Evolutionary conservation across 1,140 invertebrate genomes (phyloP), one percentile per base, ranked within the genome.

Genomic region (Panulirus ornatus): DNA sequence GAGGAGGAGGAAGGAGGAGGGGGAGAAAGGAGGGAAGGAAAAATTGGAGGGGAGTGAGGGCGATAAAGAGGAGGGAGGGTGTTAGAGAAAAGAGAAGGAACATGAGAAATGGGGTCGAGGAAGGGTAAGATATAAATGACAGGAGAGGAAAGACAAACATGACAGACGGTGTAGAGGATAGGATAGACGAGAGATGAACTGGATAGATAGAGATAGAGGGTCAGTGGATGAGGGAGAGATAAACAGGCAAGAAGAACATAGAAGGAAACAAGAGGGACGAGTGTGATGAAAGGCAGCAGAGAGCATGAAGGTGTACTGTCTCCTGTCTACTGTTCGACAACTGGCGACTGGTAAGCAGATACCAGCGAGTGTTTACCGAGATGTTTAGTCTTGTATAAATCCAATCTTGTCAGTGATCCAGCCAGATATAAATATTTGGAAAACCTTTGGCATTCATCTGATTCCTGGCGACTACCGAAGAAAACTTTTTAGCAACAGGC

Each of bases 21-120:
- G 2, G 30, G 70, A 30, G 70, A n/a, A 73, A 36, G 40, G 70
- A 73, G 70, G 42, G 70, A 73, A 38, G 42, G 70, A 73, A 38
- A 36, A 38, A 73, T 34, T 38, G 70, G 22, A 38, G 22, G 36
- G 42, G 70, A 73, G 70, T 38, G 70, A 73, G 70, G 22, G 70
- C 36, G 70, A 73, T 1, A 36, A 38, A 71, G 19, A 71, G n/a
- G 70, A 71, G 70, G 42, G 75, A 78, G 75, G 42, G 75, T 40
- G 38, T 8, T 30, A 71, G 27, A 30, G 70, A 71, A 22, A 30
- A 66, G 19, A 66, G 63, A 66, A 8, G 34, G 5, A 22, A 66
- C 3, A 19, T 6, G 63, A 66, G 34, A 30, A 70, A 30, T 27
- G 63, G 34, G 63, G 34, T 22, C n/a, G 63, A 70, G 63, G 34